Percentiles rank a stretch among this genome's conserved stretches.
These are phyloP conservation scores for Illadopsis cleaveri DNA, from an alignment of 2,113 vertebrate genomes.

Conservation along the genomic window DNA sequence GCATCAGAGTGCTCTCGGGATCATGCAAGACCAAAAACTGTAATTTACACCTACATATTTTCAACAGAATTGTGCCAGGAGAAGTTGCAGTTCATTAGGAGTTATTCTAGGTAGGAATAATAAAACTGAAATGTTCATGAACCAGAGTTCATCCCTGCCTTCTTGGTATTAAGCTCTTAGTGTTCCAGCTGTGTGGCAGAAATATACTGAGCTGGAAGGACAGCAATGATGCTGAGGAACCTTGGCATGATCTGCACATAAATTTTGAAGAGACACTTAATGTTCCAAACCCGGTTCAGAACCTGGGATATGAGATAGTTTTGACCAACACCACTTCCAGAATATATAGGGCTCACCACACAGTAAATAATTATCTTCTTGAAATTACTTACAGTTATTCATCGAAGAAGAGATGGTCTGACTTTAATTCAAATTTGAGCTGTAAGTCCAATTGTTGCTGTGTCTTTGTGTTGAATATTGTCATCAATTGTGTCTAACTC, in stretches of 20 bases:
- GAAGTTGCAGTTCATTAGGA: background rate
- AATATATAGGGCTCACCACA: background rate
- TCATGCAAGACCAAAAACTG: background rate
- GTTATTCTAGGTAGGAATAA: background rate
- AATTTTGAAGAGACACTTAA: background rate
- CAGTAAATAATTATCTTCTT: background rate
- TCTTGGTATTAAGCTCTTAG: background rate
- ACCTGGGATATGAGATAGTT: background rate
- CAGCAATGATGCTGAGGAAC: background rate
- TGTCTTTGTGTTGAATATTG: background rate
- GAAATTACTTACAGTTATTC: background rate
- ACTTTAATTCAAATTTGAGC: background rate
- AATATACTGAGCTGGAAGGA: background rate
- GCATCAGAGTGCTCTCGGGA: background rate
- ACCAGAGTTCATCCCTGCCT: background rate
- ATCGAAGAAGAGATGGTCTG: background rate
- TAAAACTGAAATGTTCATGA: background rate
- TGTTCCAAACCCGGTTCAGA: background rate
- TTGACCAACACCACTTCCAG: background rate
- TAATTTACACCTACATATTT: background rate
- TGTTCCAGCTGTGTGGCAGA: background rate
- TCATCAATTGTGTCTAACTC: background rate
- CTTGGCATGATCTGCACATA: background rate
- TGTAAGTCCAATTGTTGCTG: background rate
- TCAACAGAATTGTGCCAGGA: background rate